Conservation (phyloP, 35 echinoderm and acorn worm genomes). For the Chiridota heheva region DNA sequence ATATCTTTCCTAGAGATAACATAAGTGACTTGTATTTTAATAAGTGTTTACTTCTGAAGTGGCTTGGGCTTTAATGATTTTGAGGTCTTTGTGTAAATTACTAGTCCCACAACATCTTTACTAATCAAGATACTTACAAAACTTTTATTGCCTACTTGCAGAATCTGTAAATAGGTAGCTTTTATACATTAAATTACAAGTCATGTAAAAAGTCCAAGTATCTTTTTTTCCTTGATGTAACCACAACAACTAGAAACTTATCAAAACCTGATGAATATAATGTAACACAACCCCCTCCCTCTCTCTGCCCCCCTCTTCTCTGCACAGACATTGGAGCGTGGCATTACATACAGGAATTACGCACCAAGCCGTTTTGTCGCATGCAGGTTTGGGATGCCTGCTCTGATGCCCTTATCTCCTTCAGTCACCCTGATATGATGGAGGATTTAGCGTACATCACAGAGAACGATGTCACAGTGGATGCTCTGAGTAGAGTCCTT, state of each 20-base stretch:
- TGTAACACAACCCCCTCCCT: background rate
- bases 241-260: background rate
- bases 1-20: no score
- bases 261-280: background rate
- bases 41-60: no score
- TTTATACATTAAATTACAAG: no score
- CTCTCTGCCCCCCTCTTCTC: no score
- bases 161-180: no score
- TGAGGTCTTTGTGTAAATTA: no score
- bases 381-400: slow-evolving; percentile 99
- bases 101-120: no score
- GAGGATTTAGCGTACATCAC: slow-evolving; percentile 83
- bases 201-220: no score
- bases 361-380: slow-evolving; percentile 68
- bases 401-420: slow-evolving; percentile 89
- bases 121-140: no score
- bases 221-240: background rate
- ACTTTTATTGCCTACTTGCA: no score
- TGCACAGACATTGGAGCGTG: slow-evolving; percentile 83
- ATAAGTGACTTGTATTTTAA: no score
- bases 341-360: slow-evolving; percentile 61
- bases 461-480: slow-evolving; percentile 85
- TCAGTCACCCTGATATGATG: slow-evolving; percentile 68
- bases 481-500: slow-evolving; percentile 59
- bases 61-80: no score